Evolutionary conservation across 2,113 vertebrate genomes (phyloP).

Genomic region (Pelvicachromis taeniatus): DNA sequence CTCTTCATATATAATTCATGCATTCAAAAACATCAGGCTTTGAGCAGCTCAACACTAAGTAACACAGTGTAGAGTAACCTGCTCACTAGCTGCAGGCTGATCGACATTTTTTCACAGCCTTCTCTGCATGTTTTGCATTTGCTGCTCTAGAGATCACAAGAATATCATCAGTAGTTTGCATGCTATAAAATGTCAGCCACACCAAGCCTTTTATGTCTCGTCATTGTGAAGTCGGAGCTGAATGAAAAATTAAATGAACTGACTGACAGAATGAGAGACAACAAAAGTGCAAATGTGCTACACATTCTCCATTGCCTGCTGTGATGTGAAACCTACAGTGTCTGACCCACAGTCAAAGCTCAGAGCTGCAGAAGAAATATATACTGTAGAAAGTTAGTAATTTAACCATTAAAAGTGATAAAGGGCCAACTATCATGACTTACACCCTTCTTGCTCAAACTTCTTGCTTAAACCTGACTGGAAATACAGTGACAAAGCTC

Average conservation of each 20-base stretch:
- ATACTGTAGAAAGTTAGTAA: not conserved
- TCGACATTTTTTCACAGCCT: not conserved
- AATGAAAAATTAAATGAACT: slow-evolving; percentile 10
- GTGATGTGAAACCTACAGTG: not conserved
- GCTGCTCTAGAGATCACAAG: slow-evolving; percentile 43
- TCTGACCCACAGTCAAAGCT: not conserved
- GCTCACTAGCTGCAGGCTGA: slow-evolving; percentile 33
- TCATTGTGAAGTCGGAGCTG: slow-evolving; percentile 16
- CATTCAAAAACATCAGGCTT: slow-evolving; percentile 13
- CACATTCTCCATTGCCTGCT: not conserved
- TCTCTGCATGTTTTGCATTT: not conserved
- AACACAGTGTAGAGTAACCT: slow-evolving; percentile 7
- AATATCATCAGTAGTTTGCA: slow-evolving; percentile 24
- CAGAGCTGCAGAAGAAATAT: not conserved
- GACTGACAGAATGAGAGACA: slow-evolving; percentile 39
- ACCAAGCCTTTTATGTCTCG: not conserved
- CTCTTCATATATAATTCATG: slow-evolving; percentile 35
- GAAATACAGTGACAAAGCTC: not conserved
- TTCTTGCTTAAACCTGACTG: not conserved
- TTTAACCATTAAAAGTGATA: not conserved
- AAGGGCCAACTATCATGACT: not conserved
- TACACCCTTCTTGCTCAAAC: not conserved
- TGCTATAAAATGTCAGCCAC: slow-evolving; percentile 42
- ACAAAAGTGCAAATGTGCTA: not conserved
- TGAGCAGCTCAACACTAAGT: not conserved